Base-by-base conservation (phyloP, 1,140 invertebrate genomes). In the Doryteuthis pealeii region DNA sequence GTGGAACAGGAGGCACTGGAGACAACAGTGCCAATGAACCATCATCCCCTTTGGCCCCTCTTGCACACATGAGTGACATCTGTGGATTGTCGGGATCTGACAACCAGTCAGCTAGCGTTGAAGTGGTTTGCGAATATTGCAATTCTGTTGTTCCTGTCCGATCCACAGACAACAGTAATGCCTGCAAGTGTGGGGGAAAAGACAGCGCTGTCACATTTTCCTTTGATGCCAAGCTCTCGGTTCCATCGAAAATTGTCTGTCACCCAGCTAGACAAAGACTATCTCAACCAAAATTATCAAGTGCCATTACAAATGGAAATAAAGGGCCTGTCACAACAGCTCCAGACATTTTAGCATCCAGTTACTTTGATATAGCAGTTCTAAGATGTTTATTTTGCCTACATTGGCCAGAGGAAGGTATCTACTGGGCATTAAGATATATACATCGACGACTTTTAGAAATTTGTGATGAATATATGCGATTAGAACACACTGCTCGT, bases 341-440 rank as follows among this genome's bases (percentile, higher is more conserved):
- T 32, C 70, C 83, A 30, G 87, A 88, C 74, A 80, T 87, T 26
- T 79, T 87, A 15, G 84, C 82, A 80, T 86, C 98, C 0, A 98
- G 96, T 45, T 98, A 97, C 83, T 87, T 99, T 32, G 98, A 99
- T 88, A 94, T 99, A 15, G 95, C 96, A 18, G 96, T 98, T 6
- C 85, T 99, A 31, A 91, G 97, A 71, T 99, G 97, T 88, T 90
- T 99, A n/a, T 98, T 99, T 87, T 94, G 97, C 75, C 91, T 94
- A 0, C 95, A 98, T 83, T 99, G 98, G 98, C 92, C 95, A 82
- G 97, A 99, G 87, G 97, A 99, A 88, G 98, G 98, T 1, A 93
- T 99, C 33, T 95, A 94, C 89, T 99, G 98, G 98, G 96, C 95
- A 33, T 87, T 99, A n/a, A 93, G 96, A 73, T 99, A 90, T 79